Percentiles rank a stretch among this genome's conserved stretches.
Conservation (phyloP, 2,888 invertebrate species). For the Metacarcinus magister region DNA sequence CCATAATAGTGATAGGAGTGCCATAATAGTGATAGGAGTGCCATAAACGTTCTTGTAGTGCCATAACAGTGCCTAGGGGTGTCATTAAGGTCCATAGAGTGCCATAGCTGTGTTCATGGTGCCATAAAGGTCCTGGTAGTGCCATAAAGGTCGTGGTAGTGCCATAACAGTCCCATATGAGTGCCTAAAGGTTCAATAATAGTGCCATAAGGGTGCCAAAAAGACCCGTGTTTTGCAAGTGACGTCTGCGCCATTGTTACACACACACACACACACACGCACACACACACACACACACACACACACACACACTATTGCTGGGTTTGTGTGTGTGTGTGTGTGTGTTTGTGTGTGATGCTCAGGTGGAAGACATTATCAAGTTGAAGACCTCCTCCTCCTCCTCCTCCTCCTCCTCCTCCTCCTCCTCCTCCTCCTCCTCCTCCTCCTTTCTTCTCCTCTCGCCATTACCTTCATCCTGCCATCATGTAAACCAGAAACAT, state of each 20-base stretch:
- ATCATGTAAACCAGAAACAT: not conserved
- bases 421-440: not conserved
- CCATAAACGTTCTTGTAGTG: too few relatives aligned
- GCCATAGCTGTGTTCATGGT: not conserved
- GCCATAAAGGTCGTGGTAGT: not conserved
- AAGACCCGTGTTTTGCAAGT: not conserved
- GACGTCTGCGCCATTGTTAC: not conserved
- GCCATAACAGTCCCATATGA: not conserved
- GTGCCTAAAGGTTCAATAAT: not conserved
- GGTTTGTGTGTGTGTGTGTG: not conserved
- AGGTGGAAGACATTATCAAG: not conserved
- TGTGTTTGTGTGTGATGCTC: not conserved
- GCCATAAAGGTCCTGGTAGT: not conserved
- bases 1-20: too few relatives aligned
- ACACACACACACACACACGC: conserved; percentile 26
- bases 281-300: conserved; percentile 12
- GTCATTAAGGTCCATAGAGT: not conserved
- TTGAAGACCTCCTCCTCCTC: conserved; percentile 43
- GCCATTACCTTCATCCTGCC: not conserved
- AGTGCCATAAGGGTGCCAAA: not conserved
- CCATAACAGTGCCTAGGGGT: not conserved
- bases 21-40: too few relatives aligned
- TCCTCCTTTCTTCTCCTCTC: not conserved
- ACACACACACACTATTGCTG: not conserved
- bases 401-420: conserved; percentile 43